Evolutionary conservation across 2,888 invertebrate species (phyloP).

Genomic region (Hoplodrina ambigua): DNA sequence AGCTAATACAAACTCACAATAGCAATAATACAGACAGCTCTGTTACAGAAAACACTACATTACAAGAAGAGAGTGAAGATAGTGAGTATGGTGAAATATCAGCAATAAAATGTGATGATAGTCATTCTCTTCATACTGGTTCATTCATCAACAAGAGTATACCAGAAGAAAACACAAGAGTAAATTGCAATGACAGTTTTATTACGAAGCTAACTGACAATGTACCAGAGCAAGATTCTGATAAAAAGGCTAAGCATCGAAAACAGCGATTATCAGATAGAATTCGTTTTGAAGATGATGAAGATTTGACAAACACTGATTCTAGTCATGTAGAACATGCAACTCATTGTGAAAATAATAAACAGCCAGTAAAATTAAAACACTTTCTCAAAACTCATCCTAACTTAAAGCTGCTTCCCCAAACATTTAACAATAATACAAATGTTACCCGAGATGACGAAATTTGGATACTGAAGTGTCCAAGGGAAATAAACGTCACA

Average conservation of each 20-base stretch:
- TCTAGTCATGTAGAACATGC: conserved; percentile 6
- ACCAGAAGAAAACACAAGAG: conserved; percentile 18
- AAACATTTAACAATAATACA: conserved; percentile 47
- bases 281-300: conserved; percentile 79
- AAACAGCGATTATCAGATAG: conserved; percentile 74
- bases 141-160: conserved; percentile 39
- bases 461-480: conserved; percentile 79
- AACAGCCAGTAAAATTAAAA: conserved; percentile 64
- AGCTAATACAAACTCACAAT: background rate
- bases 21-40: conserved; percentile 23
- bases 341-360: conserved; percentile 22
- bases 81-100: conserved; percentile 58
- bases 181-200: conserved; percentile 21
- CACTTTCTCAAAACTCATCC: conserved; percentile 70
- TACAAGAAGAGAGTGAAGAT: conserved; percentile 42
- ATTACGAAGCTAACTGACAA: conserved; percentile 10
- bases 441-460: conserved; percentile 76
- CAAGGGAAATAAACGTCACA: conserved; percentile 72
- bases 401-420: conserved; percentile 64
- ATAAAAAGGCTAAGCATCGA: conserved; percentile 30
- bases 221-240: background rate
- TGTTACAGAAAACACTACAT: conserved; percentile 21
- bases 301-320: conserved; percentile 37
- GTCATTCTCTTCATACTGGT: conserved; percentile 39
- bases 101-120: conserved; percentile 58